These are phyloP conservation scores for Tyto alba DNA, from an alignment of 2,113 vertebrate genomes.

Conservation along the genomic window DNA sequence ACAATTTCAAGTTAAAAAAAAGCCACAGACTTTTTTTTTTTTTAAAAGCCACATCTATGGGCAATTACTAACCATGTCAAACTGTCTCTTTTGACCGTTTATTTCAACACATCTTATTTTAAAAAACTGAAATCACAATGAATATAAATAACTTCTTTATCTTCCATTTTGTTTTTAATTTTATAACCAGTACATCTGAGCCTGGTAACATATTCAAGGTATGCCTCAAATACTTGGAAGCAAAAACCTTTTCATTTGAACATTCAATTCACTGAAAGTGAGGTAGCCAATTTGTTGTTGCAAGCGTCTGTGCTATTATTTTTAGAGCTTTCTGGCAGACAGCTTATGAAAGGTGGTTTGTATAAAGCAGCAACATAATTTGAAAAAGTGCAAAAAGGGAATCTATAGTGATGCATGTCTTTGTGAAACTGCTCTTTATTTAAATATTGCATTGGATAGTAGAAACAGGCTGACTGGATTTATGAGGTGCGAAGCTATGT, in stretches of 20 bases:
- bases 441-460: conserved; percentile 13
- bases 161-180: conserved; percentile 41
- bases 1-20: background rate
- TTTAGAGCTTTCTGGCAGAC: conserved; percentile 63
- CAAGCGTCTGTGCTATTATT: conserved; percentile 68
- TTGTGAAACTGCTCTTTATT: conserved; percentile 67
- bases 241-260: conserved; percentile 56
- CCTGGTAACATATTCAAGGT: conserved; percentile 48
- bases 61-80: background rate
- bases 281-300: conserved; percentile 64
- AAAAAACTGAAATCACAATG: background rate
- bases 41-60: background rate
- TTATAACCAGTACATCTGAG: conserved; percentile 26
- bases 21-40: background rate
- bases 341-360: conserved; percentile 62
- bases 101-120: background rate
- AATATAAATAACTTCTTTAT: conserved; percentile 33
- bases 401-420: conserved; percentile 56
- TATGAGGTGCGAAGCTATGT: conserved; percentile 63
- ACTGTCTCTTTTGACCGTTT: background rate
- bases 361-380: conserved; percentile 58
- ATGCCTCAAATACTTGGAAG: conserved; percentile 46
- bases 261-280: conserved; percentile 39
- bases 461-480: conserved; percentile 48
- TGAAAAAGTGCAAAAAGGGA: conserved; percentile 41